Percentiles rank a stretch among this genome's conserved stretches.
Evolutionary conservation across 2,797 vertebrate species (phyloP).

Genomic region (Gambusia yucatana): DNA sequence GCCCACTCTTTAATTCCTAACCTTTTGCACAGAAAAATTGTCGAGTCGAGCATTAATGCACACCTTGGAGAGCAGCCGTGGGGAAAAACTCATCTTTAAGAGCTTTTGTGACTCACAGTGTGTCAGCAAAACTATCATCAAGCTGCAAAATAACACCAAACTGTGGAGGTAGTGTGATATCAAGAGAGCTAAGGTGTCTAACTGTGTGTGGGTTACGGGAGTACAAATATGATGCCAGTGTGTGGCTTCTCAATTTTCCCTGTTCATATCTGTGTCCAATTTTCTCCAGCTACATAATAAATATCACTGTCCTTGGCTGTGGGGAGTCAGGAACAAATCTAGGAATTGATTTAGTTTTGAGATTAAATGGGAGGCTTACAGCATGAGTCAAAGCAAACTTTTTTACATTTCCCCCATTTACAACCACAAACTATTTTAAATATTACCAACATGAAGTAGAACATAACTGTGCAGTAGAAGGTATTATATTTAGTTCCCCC

Average conservation of each 20-base stretch:
- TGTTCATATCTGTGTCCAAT: constrained; percentile 30
- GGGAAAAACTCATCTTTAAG: constrained; percentile 26
- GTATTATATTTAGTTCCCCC: background rate
- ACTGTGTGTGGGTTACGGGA: constrained; percentile 34
- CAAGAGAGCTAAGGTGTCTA: constrained; percentile 11
- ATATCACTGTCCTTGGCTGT: constrained; percentile 37
- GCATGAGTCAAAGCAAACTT: background rate
- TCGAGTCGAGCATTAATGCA: constrained; percentile 20
- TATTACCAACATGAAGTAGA: background rate
- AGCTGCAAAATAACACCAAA: constrained; percentile 21
- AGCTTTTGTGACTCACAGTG: constrained; percentile 31
- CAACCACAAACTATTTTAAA: background rate
- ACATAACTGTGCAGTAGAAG: background rate
- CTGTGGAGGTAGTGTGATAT: constrained; percentile 44
- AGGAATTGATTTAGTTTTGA: constrained; percentile 51
- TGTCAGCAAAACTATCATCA: constrained; percentile 35
- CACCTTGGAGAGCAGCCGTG: constrained; percentile 1
- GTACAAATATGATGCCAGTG: constrained; percentile 44
- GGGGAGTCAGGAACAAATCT: constrained; percentile 51
- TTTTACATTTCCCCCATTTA: background rate
- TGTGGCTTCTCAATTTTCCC: constrained; percentile 43
- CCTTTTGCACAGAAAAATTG: constrained; percentile 6
- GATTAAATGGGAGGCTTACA: constrained; percentile 29
- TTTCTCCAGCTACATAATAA: constrained; percentile 50
- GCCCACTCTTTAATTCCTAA: constrained; percentile 2